Evolutionary conservation across 2,113 vertebrate species (phyloP).

Genomic region (Megaleporinus macrocephalus): DNA sequence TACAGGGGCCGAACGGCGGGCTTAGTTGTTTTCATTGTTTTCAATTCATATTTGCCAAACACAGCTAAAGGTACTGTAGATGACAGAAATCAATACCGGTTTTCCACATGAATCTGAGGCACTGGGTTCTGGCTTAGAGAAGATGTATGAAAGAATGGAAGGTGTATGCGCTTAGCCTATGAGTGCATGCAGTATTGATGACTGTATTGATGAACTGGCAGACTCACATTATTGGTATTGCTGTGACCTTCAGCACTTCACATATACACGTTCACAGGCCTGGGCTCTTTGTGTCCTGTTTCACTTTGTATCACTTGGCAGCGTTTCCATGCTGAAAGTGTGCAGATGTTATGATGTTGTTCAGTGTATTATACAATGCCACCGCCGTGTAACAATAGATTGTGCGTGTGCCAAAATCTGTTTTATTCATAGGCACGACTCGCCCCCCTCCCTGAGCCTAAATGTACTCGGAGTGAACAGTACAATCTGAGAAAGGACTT

Average conservation of each 20-base stretch:
- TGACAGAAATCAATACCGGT: constrained; percentile 6
- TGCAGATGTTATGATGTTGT: constrained; percentile 37
- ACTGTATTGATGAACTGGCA: constrained; percentile 24
- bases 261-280: not conserved
- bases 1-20: not conserved
- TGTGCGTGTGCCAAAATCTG: not conserved
- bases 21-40: not conserved
- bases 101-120: not conserved
- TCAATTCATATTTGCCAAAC: not conserved
- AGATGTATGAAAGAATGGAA: not conserved
- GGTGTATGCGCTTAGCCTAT: constrained; percentile 5
- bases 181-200: constrained; percentile 24
- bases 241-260: constrained; percentile 10
- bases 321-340: not conserved
- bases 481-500: not conserved
- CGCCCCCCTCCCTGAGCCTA: not conserved
- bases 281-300: not conserved
- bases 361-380: constrained; percentile 24
- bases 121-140: not conserved
- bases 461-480: not conserved
- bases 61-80: not conserved
- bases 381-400: constrained; percentile 7
- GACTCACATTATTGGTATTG: constrained; percentile 18
- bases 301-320: constrained; percentile 31
- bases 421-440: constrained; percentile 3